phyloP scores from a whole-genome alignment of 1,140 invertebrate genomes.

The Drosophila orosa region DNA sequence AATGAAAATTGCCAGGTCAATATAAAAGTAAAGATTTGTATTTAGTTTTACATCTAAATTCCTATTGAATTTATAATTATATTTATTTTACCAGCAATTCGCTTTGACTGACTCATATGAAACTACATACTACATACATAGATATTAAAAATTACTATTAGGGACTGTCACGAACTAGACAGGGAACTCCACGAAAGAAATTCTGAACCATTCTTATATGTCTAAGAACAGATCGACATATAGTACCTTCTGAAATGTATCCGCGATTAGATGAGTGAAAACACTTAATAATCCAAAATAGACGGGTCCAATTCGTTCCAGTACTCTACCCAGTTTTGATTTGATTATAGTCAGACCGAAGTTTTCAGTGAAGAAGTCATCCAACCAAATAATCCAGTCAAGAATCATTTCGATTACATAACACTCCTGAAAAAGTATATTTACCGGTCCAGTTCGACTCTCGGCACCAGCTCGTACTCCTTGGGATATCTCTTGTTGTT shows the following conservation, averaged over 20 bases:
- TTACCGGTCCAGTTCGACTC: too few relatives aligned
- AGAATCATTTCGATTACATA: neutral
- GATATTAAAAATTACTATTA: neutral
- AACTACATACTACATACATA: too few relatives aligned
- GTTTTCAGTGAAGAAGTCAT: constrained; percentile 44
- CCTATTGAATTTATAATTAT: too few relatives aligned
- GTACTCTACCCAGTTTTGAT: constrained; percentile 44
- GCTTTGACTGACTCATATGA: neutral
- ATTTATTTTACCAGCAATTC: neutral
- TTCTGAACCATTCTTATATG: neutral
- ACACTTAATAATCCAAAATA: constrained; percentile 6
- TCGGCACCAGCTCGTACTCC: too few relatives aligned
- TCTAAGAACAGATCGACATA: neutral
- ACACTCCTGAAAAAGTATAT: too few relatives aligned
- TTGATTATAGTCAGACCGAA: constrained; percentile 44
- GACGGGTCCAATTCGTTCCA: constrained; percentile 48
- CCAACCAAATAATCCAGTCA: constrained; percentile 27
- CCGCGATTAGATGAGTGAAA: neutral
- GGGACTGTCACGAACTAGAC: neutral
- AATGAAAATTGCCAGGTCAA: constrained; percentile 2
- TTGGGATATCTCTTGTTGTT: too few relatives aligned
- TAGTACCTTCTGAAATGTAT: neutral
- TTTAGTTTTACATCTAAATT: neutral
- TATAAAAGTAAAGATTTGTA: neutral
- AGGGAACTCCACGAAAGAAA: neutral